phyloP scores from a whole-genome alignment of 2,113 vertebrate genomes.

The Osmerus eperlanus region DNA sequence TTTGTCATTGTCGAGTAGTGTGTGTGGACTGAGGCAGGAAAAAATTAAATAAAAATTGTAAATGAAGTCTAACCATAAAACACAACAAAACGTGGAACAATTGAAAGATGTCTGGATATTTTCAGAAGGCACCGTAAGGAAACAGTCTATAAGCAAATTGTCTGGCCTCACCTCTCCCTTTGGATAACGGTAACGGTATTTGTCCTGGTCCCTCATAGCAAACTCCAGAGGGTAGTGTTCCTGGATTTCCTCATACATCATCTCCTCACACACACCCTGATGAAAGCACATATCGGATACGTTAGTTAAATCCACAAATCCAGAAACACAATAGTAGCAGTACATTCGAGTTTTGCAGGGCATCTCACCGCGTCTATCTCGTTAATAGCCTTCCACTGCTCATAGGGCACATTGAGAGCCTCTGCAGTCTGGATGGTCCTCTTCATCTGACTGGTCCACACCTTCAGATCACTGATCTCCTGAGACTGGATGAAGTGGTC shows the following conservation, averaged over 20 bases:
- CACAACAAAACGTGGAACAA: too few relatives aligned
- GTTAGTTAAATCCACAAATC: not conserved
- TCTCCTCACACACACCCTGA: constrained; percentile 95
- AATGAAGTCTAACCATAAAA: too few relatives aligned
- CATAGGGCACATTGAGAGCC: constrained; percentile 88
- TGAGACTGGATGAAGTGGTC: constrained; percentile 87
- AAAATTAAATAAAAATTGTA: too few relatives aligned
- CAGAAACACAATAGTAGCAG: not conserved
- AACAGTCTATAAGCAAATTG: too few relatives aligned
- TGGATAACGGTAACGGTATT: constrained; percentile 96
- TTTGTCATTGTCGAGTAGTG: too few relatives aligned
- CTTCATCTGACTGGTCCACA: constrained; percentile 99
- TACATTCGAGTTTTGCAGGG: not conserved
- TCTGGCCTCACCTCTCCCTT: constrained; percentile 86
- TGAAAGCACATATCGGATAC: constrained; percentile 64
- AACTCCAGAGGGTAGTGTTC: constrained; percentile 89
- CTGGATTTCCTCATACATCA: constrained; percentile 98
- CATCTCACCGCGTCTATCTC: constrained; percentile 93
- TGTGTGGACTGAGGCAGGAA: too few relatives aligned
- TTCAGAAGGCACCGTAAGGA: too few relatives aligned
- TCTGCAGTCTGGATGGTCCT: constrained; percentile 98
- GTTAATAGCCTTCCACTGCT: constrained; percentile 98
- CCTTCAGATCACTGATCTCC: constrained; percentile 91
- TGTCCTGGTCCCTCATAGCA: constrained; percentile 96
- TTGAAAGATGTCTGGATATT: too few relatives aligned